phyloP scores from a whole-genome alignment of 37 sponge, comb jelly and placozoan species.

The Aphrocallistes beatrix region DNA sequence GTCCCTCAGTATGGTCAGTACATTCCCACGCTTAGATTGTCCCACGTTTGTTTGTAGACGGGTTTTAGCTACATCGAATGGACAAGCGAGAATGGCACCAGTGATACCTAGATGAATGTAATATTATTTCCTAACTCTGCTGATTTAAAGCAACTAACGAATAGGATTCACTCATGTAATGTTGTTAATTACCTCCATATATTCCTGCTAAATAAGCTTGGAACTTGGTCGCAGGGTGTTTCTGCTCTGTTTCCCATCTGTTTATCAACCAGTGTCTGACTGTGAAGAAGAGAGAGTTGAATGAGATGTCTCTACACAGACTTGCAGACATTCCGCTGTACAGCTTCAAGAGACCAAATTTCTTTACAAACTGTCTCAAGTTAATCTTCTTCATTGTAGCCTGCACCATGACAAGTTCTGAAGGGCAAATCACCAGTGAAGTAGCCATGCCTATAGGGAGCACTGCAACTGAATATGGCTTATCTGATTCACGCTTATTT shows the following conservation, averaged over 20 bases:
- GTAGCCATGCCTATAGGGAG: background rate
- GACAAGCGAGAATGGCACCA: background rate
- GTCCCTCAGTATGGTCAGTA: background rate
- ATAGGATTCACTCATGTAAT: background rate
- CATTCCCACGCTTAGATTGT: background rate
- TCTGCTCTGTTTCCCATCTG: background rate
- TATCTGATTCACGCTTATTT: too few relatives aligned
- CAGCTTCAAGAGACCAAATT: slow-evolving; percentile 40
- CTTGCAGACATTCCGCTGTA: slow-evolving; percentile 47
- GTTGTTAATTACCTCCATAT: background rate
- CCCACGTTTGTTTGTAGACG: background rate
- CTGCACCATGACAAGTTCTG: slow-evolving; percentile 71
- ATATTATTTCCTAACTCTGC: background rate
- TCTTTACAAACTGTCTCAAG: slow-evolving; percentile 35
- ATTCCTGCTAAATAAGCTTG: background rate
- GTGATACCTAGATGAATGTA: background rate
- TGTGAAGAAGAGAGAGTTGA: slow-evolving; percentile 64
- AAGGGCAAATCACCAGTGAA: slow-evolving; percentile 39
- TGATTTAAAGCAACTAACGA: background rate
- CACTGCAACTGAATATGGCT: too few relatives aligned
- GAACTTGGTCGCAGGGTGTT: background rate
- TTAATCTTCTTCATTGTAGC: slow-evolving; percentile 63
- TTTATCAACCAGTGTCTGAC: background rate
- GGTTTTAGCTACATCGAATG: background rate
- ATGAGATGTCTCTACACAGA: slow-evolving; percentile 58